Evolutionary conservation across 2,113 vertebrate genomes (phyloP), one percentile per base, ranked within the genome.

Genomic region (Anolis sagrei): DNA sequence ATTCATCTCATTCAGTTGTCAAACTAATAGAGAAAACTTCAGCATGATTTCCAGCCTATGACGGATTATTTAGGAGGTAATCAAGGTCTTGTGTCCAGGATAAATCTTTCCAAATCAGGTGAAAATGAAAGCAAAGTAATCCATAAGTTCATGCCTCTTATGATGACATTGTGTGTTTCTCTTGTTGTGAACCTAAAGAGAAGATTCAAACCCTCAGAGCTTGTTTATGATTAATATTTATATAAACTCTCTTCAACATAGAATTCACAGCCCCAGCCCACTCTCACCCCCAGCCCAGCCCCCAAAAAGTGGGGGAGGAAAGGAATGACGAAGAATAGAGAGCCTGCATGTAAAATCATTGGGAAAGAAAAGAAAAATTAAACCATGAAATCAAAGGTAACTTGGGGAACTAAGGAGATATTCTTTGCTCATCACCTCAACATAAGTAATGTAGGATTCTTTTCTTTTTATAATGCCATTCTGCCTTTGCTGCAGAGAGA

Each of bases 311-410:
- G 39, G 19, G n/a, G 25, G 51, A 54, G 48, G 48, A 32, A n/a
- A 32, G 7, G 29, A 16, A 51, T 25, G 21, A 61, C 4, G 36
- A 21, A 58, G 14, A 49, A 6, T n/a, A n/a, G n/a, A 54, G 34
- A 58, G 8, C 21, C 11, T 54, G 51, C 19, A 34, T 66, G 16
- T 73, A 58, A 54, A 84, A 86, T 64, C 2, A 1, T 51, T 9
- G 74, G 44, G 10, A 54, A 48, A 54, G 34, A 70, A 64, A 48
- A 25, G 16, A 7, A 21, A 21, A 27, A 10, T 0, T 0, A 74
- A 74, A 39, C 1, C 64, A 6, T n/a, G 61, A 54, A 81, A 75
- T 49, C n/a, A 84, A 51, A 87, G 82, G 80, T 23, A 68, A 84
- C 4, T 81, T 4, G 27, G 74, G 76, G 25, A 84, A 29, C 54